These are phyloP conservation scores for Orussus abietinus DNA, from an alignment of 1,140 invertebrate species.

Conservation along the genomic window DNA sequence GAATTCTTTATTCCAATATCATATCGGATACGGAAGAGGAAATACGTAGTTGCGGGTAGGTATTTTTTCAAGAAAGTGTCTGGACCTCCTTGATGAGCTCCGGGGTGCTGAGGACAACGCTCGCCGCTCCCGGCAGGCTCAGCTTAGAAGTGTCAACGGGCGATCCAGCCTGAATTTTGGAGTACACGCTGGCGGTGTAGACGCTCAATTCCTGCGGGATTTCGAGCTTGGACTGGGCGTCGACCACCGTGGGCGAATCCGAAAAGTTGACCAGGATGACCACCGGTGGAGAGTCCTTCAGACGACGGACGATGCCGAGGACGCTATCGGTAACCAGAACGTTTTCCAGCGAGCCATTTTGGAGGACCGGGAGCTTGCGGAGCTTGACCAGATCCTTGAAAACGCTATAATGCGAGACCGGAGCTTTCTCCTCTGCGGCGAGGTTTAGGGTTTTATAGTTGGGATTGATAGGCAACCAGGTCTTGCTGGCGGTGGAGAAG, in stretches of 20 bases:
- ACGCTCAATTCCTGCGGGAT: slow-evolving; percentile 23
- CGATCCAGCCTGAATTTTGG: not conserved
- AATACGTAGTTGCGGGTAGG: too few relatives aligned
- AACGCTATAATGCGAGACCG: slow-evolving; percentile 52
- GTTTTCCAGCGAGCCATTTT: slow-evolving; percentile 37
- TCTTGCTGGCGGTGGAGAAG: slow-evolving; percentile 47
- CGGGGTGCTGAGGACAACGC: slow-evolving; percentile 18
- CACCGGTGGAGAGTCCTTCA: not conserved
- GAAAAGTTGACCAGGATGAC: slow-evolving; percentile 31
- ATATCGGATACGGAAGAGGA: too few relatives aligned
- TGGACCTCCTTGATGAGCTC: too few relatives aligned
- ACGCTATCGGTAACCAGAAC: slow-evolving; percentile 39
- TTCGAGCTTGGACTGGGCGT: slow-evolving; percentile 22
- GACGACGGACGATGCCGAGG: slow-evolving; percentile 30
- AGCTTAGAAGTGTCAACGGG: slow-evolving; percentile 4
- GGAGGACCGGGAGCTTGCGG: slow-evolving; percentile 42
- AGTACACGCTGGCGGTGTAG: slow-evolving; percentile 19
- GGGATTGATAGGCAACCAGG: slow-evolving; percentile 60
- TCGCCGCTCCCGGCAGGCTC: slow-evolving; percentile 17
- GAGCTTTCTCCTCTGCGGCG: slow-evolving; percentile 34
- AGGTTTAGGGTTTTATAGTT: slow-evolving; percentile 59
- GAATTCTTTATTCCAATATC: too few relatives aligned
- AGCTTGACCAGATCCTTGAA: slow-evolving; percentile 51
- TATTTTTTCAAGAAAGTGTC: too few relatives aligned
- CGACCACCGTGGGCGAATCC: slow-evolving; percentile 6